Conservation (phyloP, 2,888 invertebrate species). For the Ormyrus nitidulus region DNA sequence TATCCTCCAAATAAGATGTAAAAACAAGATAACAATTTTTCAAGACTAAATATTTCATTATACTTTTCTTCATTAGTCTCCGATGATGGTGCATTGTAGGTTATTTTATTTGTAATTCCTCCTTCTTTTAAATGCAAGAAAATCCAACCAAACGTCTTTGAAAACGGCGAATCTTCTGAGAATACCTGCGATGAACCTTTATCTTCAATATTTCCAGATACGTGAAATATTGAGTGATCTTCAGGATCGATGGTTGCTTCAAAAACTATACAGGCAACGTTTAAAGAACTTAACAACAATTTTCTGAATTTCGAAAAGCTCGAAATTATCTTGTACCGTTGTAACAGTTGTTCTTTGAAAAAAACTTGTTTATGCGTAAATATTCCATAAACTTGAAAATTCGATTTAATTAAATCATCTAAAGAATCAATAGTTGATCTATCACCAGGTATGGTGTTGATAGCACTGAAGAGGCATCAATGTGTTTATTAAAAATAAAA, state of each 20-base stretch:
- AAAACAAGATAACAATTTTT: not conserved
- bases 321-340: not conserved
- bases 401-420: not conserved
- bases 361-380: not conserved
- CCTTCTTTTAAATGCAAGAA: not conserved
- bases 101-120: not conserved
- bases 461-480: not conserved
- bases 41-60: not conserved
- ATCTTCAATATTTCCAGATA: not conserved
- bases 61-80: not conserved
- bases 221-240: not conserved
- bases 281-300: not conserved
- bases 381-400: not conserved
- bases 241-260: not conserved
- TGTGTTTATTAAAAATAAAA: not conserved
- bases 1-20: conserved; percentile 5
- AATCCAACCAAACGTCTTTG: not conserved
- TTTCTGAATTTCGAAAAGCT: not conserved
- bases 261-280: not conserved
- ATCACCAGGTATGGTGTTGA: not conserved
- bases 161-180: conserved; percentile 5
- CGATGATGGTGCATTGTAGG: no score
- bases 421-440: not conserved
- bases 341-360: no score
- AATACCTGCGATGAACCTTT: not conserved